phyloP scores from a whole-genome alignment of 2,888 invertebrate species.

The Gryllus longicercus region DNA sequence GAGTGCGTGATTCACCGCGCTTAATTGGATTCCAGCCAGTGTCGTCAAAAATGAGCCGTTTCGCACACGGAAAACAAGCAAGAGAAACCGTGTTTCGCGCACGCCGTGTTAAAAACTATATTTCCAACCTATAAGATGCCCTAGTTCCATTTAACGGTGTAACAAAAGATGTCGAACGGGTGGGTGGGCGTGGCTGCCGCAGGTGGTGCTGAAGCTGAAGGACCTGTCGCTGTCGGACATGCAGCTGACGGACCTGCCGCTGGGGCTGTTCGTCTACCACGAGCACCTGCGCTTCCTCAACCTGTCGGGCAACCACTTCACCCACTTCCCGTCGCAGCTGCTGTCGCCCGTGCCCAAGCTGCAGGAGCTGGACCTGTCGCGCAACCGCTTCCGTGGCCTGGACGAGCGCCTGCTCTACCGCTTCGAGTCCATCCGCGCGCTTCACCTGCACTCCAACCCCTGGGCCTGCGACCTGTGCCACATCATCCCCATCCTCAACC shows the following conservation, averaged over 20 bases:
- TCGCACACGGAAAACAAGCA: too few species aligned
- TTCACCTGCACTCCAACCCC: slow-evolving; percentile 60
- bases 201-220: slow-evolving; percentile 55
- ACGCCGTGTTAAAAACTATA: too few species aligned
- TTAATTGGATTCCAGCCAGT: too few species aligned
- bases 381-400: slow-evolving; percentile 65
- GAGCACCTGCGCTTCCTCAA: slow-evolving; percentile 63
- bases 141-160: too few species aligned
- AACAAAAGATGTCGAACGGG: background rate
- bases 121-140: too few species aligned
- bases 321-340: slow-evolving; percentile 55
- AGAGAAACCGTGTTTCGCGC: too few species aligned
- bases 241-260: slow-evolving; percentile 55
- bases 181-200: background rate
- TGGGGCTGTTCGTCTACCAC: slow-evolving; percentile 57
- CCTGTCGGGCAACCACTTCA: slow-evolving; percentile 69
- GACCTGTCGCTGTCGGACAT: slow-evolving; percentile 60
- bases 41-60: too few species aligned
- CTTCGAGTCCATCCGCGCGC: slow-evolving; percentile 55
- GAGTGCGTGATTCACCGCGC: too few species aligned
- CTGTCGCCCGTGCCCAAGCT: slow-evolving; percentile 57
- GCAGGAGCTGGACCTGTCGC: slow-evolving; percentile 67
- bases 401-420: slow-evolving; percentile 56
- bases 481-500: slow-evolving; percentile 41
- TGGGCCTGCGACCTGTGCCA: slow-evolving; percentile 68